Evolutionary conservation across 2,113 vertebrate species (phyloP), one percentile per base, ranked within the genome.

Genomic region (Irena cyanogastra): DNA sequence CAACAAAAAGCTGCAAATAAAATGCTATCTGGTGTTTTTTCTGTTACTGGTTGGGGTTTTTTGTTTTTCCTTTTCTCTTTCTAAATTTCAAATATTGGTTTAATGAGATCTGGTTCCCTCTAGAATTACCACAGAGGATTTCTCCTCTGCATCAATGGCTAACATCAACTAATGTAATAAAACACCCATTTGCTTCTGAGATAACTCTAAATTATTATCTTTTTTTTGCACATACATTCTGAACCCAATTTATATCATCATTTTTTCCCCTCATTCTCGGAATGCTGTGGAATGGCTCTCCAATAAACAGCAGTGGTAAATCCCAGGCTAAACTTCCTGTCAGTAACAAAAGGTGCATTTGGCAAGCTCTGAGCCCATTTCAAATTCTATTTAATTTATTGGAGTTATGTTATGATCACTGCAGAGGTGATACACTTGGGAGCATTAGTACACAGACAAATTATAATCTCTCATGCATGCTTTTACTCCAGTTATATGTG

Each of bases 401-500:
- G 33, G 52, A 86, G 23, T 42, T 61, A 39, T 59, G 41, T 56
- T 90, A 16, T 52, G 27, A 83, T 90, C 80, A 35, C 79, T 87
- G 83, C 84, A 90, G 81, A 88, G 69, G 83, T 93, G 80, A 65
- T 76, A 84, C 33, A 59, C 47, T 60, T 68, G 42, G 45, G 88
- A 97, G 52, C 45, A 71, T 93, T 85, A 82, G 83, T 89, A 96
- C 70, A 83, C 72, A 94, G 76, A 85, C 57, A 80, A 89, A 59
- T 92, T 93, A 91, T 87, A 95, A 94, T 89, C 42, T 28, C 50
- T 74, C 59, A 24, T 96, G 88, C 53, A 78, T 93, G 81, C 79
- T 94, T 97, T 94, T 78, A 88, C 76, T 93, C 30, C 66, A 76
- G 66, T 76, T 94, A 95, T 72, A 75, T 93, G 45, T 71, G 82